phyloP scores from a whole-genome alignment of 2,888 invertebrate genomes.

The Caenorhabditis sp. region DNA sequence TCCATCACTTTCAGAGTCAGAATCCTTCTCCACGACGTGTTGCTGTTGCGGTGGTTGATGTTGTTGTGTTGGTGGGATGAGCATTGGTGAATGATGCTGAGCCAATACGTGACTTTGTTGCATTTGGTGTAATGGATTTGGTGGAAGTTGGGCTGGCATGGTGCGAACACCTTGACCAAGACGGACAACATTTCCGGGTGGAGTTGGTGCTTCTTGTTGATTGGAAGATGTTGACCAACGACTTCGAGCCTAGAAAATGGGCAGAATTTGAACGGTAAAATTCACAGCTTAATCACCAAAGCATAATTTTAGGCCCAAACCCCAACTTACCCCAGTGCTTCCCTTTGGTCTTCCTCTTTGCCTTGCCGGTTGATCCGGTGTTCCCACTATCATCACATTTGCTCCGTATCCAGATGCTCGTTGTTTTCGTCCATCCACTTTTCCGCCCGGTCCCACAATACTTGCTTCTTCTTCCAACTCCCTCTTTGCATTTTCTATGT shows the following conservation, averaged over 20 bases:
- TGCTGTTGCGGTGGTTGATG: not conserved
- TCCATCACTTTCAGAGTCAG: conserved; percentile 35
- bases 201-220: not conserved
- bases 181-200: conserved; percentile 9
- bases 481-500: not conserved
- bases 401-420: not conserved
- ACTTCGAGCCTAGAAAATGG: conserved; percentile 1
- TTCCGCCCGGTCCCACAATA: no score
- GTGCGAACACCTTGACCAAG: conserved; percentile 26
- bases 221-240: conserved; percentile 2
- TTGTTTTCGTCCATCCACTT: not conserved
- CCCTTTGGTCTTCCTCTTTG: conserved; percentile 26
- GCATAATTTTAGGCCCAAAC: not conserved
- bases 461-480: not conserved
- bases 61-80: not conserved
- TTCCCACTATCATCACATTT: no score
- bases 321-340: conserved; percentile 1
- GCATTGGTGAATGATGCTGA: not conserved
- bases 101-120: not conserved
- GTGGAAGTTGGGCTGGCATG: conserved; percentile 8
- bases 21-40: conserved; percentile 8
- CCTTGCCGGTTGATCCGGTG: not conserved
- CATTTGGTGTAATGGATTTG: no score
- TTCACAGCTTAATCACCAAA: no score
- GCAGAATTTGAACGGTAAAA: no score